A percentile compares a stretch with the other conserved stretches of the same genome.
Evolutionary conservation across 2,113 vertebrate genomes (phyloP).

Genomic region (Sceloporus tristichus): DNA sequence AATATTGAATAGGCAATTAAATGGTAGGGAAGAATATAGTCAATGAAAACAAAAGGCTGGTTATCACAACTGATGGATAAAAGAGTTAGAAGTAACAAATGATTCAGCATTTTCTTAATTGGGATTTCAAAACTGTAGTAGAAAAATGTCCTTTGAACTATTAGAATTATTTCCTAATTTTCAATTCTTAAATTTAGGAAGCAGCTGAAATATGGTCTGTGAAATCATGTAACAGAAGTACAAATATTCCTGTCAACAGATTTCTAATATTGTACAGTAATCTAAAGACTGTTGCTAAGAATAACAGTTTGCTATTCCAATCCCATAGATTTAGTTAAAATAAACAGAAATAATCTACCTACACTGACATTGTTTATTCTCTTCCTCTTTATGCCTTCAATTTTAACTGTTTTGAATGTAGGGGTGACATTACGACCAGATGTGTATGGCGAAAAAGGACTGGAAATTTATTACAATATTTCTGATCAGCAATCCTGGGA

Average conservation of each 20-base stretch:
- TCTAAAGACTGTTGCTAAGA: background rate
- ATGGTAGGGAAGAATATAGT: background rate
- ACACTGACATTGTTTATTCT: background rate
- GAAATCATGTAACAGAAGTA: background rate
- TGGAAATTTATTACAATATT: conserved; percentile 85
- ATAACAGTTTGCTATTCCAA: background rate
- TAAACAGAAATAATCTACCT: background rate
- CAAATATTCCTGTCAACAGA: background rate
- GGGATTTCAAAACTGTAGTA: background rate
- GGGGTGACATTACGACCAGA: conserved; percentile 88
- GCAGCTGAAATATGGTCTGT: background rate
- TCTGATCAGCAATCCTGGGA: conserved; percentile 81
- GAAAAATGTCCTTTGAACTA: background rate
- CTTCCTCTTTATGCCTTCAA: background rate
- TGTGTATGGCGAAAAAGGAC: conserved; percentile 80
- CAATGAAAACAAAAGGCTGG: background rate
- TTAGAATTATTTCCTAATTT: background rate
- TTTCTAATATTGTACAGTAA: background rate
- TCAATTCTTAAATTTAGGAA: background rate
- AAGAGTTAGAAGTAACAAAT: background rate
- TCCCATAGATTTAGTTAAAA: background rate
- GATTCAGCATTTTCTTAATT: background rate
- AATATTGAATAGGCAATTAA: no score
- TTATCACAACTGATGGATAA: background rate
- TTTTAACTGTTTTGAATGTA: conserved; percentile 46